phyloP scores from a whole-genome alignment of 2,113 vertebrate genomes.

The Eulacestoma nigropectus region DNA sequence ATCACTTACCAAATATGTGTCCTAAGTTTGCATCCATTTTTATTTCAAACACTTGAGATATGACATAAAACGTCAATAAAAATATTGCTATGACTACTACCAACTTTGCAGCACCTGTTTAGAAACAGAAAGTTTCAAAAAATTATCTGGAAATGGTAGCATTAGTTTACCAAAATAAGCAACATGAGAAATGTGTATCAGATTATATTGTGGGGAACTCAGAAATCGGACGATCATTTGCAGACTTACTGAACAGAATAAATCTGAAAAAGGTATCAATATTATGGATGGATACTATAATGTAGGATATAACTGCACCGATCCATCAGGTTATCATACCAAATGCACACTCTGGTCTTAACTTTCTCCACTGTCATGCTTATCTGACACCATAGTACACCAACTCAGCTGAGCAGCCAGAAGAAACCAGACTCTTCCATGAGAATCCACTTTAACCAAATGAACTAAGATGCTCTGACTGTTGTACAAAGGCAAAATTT shows the following conservation, averaged over 20 bases:
- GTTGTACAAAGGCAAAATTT: background rate
- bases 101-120: constrained; percentile 83
- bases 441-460: background rate
- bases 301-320: background rate
- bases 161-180: background rate
- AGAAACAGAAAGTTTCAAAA: background rate
- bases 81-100: constrained; percentile 76
- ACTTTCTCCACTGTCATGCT: background rate
- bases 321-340: background rate
- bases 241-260: background rate
- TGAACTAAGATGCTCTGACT: background rate
- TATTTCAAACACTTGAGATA: constrained; percentile 89
- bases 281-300: background rate
- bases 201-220: background rate
- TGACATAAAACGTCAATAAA: constrained; percentile 85
- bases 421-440: background rate
- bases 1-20: constrained; percentile 82
- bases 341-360: background rate
- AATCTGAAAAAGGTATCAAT: background rate
- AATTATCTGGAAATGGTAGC: background rate
- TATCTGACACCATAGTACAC: background rate
- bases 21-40: constrained; percentile 83
- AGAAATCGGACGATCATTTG: background rate
- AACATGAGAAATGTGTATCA: background rate
- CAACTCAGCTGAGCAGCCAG: background rate